Base-by-base conservation (phyloP, 1,140 invertebrate species). In the Bicyclus anynana region DNA sequence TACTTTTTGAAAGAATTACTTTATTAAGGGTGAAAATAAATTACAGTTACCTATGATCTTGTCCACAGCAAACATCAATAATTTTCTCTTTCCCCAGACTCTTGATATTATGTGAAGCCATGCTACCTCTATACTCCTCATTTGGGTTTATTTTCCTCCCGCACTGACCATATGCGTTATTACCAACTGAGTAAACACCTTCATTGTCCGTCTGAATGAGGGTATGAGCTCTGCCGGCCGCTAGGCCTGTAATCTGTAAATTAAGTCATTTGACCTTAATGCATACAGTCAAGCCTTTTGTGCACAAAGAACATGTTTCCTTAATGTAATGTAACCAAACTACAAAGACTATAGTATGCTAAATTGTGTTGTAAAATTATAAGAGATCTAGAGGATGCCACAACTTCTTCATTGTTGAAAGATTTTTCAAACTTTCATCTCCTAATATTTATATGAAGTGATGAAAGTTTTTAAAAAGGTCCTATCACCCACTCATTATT, bases 91-190 rank as follows among this genome's bases (percentile, higher is more conserved):
- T 91, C 63, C 93, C 92, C n/a, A 95, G 84, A 27, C 90, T 77
- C 35, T 77, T 71, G 52, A 97, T 93, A 59, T 93, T 89, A 88
- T 96, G 88, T 20, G 95, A 87, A 2, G 91, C 85, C 69, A 90
- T 90, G 61, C 91, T 94, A 2, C 90, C 90, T 35, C 76, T 85
- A 73, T 96, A 97, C 49, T 94, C 89, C 87, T 99, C 97, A 71
- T 94, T 90, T 16, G 91, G 76, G 65, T 98, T 93, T 65, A 98
- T 93, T 53, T 89, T 89, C 44, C 97, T 89, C 0, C 97, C 97
- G 89, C 98, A 99, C 82, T 99, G 98, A 9, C 98, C 98, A 88
- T 96, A 98, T 0, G 93, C 91, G 91, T 99, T 99, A 77, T 97
- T 97, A 13, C 98, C 98, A 62, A 98, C 81, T 33, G 94, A 93